A percentile compares a stretch with the other conserved stretches of the same genome.
phyloP scores from a whole-genome alignment of 1,140 invertebrate species.

The Zaprionus vittiger region DNA sequence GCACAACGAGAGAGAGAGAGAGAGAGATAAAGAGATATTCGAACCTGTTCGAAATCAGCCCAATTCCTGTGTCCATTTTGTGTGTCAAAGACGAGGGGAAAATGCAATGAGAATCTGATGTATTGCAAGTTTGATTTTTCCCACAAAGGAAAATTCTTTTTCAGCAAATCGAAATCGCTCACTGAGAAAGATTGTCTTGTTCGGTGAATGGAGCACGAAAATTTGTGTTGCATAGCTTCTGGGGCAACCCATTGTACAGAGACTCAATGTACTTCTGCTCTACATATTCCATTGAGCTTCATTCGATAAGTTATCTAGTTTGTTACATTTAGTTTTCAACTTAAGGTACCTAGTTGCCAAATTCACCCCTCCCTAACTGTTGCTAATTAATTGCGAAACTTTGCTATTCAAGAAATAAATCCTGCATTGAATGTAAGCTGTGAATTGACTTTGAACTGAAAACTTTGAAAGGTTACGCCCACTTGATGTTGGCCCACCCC shows the following conservation, averaged over 20 bases:
- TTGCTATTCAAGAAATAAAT: slow-evolving; percentile 2
- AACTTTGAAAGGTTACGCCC: slow-evolving; percentile 26
- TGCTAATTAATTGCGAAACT: slow-evolving; percentile 27
- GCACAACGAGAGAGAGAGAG: not conserved
- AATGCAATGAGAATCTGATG: slow-evolving; percentile 33
- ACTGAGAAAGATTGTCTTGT: not conserved
- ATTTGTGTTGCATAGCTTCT: not conserved
- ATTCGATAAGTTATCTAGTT: not conserved
- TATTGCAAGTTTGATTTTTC: slow-evolving; percentile 21
- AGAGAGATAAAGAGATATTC: not conserved
- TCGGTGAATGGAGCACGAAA: not conserved
- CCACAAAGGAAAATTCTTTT: not conserved
- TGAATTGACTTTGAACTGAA: slow-evolving; percentile 46
- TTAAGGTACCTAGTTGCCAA: not conserved
- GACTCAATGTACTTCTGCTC: no score
- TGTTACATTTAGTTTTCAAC: not conserved
- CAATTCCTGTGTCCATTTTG: slow-evolving; percentile 8
- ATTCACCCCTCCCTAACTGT: not conserved
- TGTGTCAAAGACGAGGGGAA: slow-evolving; percentile 3
- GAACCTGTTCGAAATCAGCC: slow-evolving; percentile 14
- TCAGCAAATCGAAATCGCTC: not conserved
- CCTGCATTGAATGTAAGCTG: slow-evolving; percentile 4
- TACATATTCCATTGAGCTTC: no score
- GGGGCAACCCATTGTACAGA: not conserved
- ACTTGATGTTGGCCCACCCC: not conserved